Base-by-base conservation (phyloP, 2,113 vertebrate genomes). In the Tragelaphus imberbis region DNA sequence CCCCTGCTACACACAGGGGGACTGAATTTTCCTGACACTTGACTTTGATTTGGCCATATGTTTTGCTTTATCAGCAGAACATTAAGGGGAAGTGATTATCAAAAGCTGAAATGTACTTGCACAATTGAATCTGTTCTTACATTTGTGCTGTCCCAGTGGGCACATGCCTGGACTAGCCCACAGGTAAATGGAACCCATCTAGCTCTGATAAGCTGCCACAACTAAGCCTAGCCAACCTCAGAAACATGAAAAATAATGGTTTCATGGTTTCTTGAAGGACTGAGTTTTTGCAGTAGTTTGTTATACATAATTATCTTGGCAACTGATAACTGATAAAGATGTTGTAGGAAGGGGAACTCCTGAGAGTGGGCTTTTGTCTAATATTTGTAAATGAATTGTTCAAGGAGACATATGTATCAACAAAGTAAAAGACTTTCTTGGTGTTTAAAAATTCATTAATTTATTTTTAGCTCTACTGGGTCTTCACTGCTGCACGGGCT, bases 1-100 rank as follows among this genome's bases (percentile, higher is more conserved):
- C 16, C 65, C 33, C 65, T 0, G 0, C n/a, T n/a, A 36, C 25
- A 21, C n/a, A 71, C 9, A 36, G n/a, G 65, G 9, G 9, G n/a
- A 36, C 65, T 36, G n/a, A 71, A 71, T 71, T 71, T 71, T 71
- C 33, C n/a, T 71, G 65, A 71, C 19, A 11, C n/a, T 71, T 71
- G 65, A 36, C 65, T 71, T 71, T 71, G 65, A 36, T 36, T 71
- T 36, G 17, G n/a, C n/a, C 65, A 71, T 71, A 36, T 71, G n/a
- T 36, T 36, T 71, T 71, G n/a, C n/a, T 71, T 36, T 71, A 71
- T 71, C 17, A 21, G n/a, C n/a, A 36, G 17, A 71, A 71, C 9
- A 71, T 36, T 36, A 36, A 71, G n/a, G 36, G n/a, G n/a, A 36
- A 36, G n/a, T 71, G n/a, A 71, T 71, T 21, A 71, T 71, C 65